phyloP scores from a whole-genome alignment of 2,888 invertebrate genomes.

The Hybos culiciformis region DNA sequence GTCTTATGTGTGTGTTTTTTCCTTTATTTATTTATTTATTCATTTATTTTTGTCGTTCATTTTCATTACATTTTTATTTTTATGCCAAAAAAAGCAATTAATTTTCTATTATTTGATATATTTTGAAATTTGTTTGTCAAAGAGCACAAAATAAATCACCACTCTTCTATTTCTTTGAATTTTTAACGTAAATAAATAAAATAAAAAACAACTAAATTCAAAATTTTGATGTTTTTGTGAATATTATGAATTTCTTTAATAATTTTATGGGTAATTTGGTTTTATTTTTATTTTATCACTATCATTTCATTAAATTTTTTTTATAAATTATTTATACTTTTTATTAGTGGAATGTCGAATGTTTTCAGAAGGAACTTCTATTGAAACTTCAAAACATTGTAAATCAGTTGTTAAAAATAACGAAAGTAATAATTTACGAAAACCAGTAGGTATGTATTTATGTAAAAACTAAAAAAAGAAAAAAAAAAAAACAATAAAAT shows the following conservation, averaged over 20 bases:
- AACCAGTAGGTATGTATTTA: no score
- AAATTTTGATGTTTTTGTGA: not conserved
- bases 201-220: no score
- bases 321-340: slow-evolving; percentile 16
- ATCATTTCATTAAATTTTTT: slow-evolving; percentile 12
- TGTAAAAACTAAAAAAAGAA: no score
- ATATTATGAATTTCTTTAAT: not conserved
- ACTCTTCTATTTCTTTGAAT: not conserved
- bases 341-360: slow-evolving; percentile 25
- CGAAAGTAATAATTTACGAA: no score
- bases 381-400: no score
- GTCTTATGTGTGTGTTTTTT: not conserved
- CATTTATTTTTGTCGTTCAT: not conserved
- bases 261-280: not conserved
- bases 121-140: not conserved
- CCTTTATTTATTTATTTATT: not conserved
- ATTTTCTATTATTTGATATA: not conserved
- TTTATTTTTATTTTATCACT: slow-evolving; percentile 5
- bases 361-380: slow-evolving; percentile 23
- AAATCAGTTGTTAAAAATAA: no score
- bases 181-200: not conserved
- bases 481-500: no score
- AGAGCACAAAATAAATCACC: not conserved
- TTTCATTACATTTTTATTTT: not conserved
- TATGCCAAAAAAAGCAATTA: not conserved